Evolutionary conservation across 1,140 invertebrate genomes (phyloP), one percentile per base, ranked within the genome.

Genomic region (Brachionus manjavacas): DNA sequence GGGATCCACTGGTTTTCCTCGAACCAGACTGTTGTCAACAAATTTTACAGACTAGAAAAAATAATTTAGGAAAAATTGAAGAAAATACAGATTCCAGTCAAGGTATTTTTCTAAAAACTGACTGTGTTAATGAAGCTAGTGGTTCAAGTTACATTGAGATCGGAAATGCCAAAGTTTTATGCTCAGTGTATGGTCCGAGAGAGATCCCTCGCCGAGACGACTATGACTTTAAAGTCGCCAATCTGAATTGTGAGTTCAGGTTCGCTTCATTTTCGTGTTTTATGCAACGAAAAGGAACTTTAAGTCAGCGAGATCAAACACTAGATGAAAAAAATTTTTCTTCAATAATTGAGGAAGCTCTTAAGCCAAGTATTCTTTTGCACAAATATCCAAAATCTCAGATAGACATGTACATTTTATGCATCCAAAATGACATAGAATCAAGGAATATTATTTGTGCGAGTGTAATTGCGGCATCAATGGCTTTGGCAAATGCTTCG

Each of bases 361-460:
- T 83, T 9, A 68, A 68, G 35, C 81, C 81, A 55, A 68, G 81
- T 39, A 83, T 83, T 4, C 35, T 83, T 14, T 23, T 83, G 7
- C 81, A 83, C 60, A 83, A 83, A 43, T 83, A 83, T 70, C 81
- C 81, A 46, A 83, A 83, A 55, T 83, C 81, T 16, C 81, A 83
- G 28, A 83, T 83, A 35, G 81, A 83, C 20, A 28, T 83, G 52
- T 68, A 68, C 52, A 83, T 83, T 70, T 31, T 68, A n/a, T 46
- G 60, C 16, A 68, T 83, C 49, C 60, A 83, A 83, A 68, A 83
- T 25, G 81, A 83, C 28, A 46, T 68, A 23, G 81, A 83, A 20
- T 68, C 60, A 55, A 68, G 23, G 70, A 68, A 83, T 20, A 31
- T 83, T 12, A 12, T 83, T n/a, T 70, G 46, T 35, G 81, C 81